phyloP scores from a whole-genome alignment of 2,113 vertebrate genomes.

The Apodemus speciosus region DNA sequence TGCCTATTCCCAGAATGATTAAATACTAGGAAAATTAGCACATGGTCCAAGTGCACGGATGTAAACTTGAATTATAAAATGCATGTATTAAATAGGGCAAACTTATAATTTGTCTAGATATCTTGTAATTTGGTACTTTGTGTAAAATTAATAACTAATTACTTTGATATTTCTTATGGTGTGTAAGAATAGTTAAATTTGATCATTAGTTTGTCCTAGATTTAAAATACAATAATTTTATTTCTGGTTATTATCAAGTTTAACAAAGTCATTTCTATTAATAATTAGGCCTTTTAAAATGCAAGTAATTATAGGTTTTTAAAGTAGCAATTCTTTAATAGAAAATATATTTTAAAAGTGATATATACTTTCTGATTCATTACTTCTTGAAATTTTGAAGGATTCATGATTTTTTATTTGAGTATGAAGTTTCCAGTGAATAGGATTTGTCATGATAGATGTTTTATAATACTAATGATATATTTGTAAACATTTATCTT shows the following conservation, averaged over 20 bases:
- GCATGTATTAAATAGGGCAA: not conserved
- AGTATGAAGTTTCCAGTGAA: not conserved
- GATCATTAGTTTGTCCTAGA: not conserved
- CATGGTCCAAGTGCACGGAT: not conserved
- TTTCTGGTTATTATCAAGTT: not conserved
- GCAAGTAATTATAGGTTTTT: not conserved
- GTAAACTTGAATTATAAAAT: slow-evolving; percentile 3
- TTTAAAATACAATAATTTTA: slow-evolving; percentile 10
- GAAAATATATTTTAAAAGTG: slow-evolving; percentile 8
- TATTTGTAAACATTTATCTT: slow-evolving; percentile 30
- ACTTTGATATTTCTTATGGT: not conserved
- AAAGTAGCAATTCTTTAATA: not conserved
- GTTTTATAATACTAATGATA: slow-evolving; percentile 27
- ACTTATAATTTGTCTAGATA: not conserved
- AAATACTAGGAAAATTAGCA: not conserved
- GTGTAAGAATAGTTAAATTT: slow-evolving; percentile 21
- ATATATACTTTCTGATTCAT: not conserved
- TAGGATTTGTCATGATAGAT: not conserved
- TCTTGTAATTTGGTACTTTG: slow-evolving; percentile 1
- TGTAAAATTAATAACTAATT: slow-evolving; percentile 31
- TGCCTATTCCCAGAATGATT: not conserved
- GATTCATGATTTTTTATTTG: not conserved
- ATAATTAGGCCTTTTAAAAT: slow-evolving; percentile 17
- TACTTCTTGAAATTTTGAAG: slow-evolving; percentile 9
- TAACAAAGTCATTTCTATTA: not conserved